Base-by-base conservation (phyloP, 64 coral and sea anemone genomes). In the Exaiptasia diaphana region DNA sequence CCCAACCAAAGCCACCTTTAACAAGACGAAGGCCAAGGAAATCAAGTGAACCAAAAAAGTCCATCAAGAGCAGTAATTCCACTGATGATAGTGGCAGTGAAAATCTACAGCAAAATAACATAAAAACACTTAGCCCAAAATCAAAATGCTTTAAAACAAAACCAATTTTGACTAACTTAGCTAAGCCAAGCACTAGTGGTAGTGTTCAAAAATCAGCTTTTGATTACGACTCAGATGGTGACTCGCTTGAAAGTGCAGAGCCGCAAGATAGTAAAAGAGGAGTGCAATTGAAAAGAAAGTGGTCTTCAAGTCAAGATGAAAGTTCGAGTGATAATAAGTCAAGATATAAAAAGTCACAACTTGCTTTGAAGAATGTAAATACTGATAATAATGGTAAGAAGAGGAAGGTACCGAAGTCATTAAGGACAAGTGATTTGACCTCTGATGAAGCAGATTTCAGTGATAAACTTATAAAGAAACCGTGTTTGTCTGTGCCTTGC, bases 201-300 rank as follows among this genome's bases (percentile, higher is more conserved):
- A 35, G 38, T 34, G 61, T 35, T 11, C 31, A 34, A 65, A 37
- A 29, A 37, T 65, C 61, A 37, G 69, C 69, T 1, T 73, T 44
- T 48, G 69, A 73, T 44, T 73, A 73, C 13, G 39, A 73, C 39
- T 48, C 69, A 48, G 69, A 73, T 26, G 43, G 39, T 37, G 39
- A 30, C 27, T 29, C 40, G 4, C 4, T 15, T 44, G 33, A 44
- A n/a, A n/a, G n/a, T n/a, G n/a, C n/a, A n/a, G n/a, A n/a, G n/a
- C n/a, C n/a, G n/a, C n/a, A n/a, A 45, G 69, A 35, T 35, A 65
- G 8, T 31, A 35, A 48, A 46, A 5, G 4, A 45, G 25, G 1
- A 41, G 27, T 32, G 26, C 17, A 25, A 0, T 15, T 15, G 0
- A 48, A 73, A 73, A 73, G 69, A 73, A 73, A 73, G 15, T 28